phyloP scores from a whole-genome alignment of 2,113 vertebrate species.

The Laticauda laticaudata region DNA sequence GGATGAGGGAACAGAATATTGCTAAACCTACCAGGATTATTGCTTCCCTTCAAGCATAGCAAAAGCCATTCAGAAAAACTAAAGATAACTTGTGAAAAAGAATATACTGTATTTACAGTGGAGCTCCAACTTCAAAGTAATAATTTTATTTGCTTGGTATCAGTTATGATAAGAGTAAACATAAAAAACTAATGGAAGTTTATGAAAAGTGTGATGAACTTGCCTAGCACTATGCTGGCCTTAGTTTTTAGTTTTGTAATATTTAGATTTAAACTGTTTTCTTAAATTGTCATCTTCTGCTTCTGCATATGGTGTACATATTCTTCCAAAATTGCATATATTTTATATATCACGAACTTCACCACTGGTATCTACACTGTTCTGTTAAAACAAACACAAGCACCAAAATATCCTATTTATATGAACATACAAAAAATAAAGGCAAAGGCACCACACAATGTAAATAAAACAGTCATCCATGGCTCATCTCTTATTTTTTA shows the following conservation, averaged over 20 bases:
- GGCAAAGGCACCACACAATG: slow-evolving; percentile 48
- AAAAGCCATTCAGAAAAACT: slow-evolving; percentile 52
- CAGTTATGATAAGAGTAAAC: slow-evolving; percentile 40
- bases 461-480: slow-evolving; percentile 31
- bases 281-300: slow-evolving; percentile 32
- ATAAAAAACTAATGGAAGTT: slow-evolving; percentile 54
- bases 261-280: slow-evolving; percentile 68
- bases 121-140: slow-evolving; percentile 65
- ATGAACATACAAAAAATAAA: slow-evolving; percentile 44
- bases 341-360: slow-evolving; percentile 58
- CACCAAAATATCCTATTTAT: slow-evolving; percentile 53
- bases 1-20: slow-evolving; percentile 63
- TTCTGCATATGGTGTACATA: slow-evolving; percentile 58
- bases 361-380: slow-evolving; percentile 58
- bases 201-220: slow-evolving; percentile 45
- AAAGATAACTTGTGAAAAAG: slow-evolving; percentile 54
- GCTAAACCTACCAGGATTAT: slow-evolving; percentile 27
- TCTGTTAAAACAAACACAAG: slow-evolving; percentile 54
- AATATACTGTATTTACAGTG: slow-evolving; percentile 56
- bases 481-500: slow-evolving; percentile 61
- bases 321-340: slow-evolving; percentile 54
- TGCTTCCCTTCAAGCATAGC: slow-evolving; percentile 33
- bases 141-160: slow-evolving; percentile 49
- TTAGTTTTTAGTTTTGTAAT: slow-evolving; percentile 67
- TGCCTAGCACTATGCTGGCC: slow-evolving; percentile 55